Evolutionary conservation across 2,888 invertebrate species (phyloP).

Genomic region (Ormyrus rosae): DNA sequence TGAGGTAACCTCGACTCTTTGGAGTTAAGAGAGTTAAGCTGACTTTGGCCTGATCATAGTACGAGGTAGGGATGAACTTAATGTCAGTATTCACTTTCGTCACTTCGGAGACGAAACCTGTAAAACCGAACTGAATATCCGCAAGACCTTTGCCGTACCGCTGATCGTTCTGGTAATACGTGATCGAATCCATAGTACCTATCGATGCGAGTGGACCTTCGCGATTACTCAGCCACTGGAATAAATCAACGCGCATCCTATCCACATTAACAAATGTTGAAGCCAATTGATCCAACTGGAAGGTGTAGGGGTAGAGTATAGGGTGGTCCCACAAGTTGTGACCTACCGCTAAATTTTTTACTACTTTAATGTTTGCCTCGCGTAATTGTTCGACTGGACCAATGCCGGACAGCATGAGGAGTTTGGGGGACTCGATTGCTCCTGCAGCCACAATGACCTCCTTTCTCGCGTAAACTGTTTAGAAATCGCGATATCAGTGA

Average conservation of each 20-base stretch:
- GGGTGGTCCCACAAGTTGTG: constrained; percentile 76
- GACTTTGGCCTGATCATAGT: constrained; percentile 80
- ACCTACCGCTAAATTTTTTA: too few relatives aligned
- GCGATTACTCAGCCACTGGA: constrained; percentile 29
- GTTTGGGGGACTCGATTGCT: constrained; percentile 76
- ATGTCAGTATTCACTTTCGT: constrained; percentile 78
- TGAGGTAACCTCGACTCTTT: constrained; percentile 75
- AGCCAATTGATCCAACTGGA: constrained; percentile 82
- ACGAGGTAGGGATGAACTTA: not conserved
- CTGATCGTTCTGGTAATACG: not conserved
- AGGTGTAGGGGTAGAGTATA: not conserved
- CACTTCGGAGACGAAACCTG: constrained; percentile 70
- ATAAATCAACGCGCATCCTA: not conserved
- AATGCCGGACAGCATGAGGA: constrained; percentile 85
- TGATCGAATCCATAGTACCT: not conserved
- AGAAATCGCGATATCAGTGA: too few relatives aligned
- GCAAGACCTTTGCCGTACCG: constrained; percentile 75
- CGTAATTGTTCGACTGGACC: constrained; percentile 82
- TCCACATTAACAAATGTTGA: not conserved
- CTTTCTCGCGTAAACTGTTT: constrained; percentile 60
- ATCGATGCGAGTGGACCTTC: constrained; percentile 14
- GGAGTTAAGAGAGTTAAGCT: constrained; percentile 80
- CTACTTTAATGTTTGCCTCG: constrained; percentile 79
- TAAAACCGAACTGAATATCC: constrained; percentile 78
- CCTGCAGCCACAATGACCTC: constrained; percentile 78